Evolutionary conservation across 2,888 invertebrate species (phyloP), one percentile per base, ranked within the genome.

Genomic region (Cetonia aurata): DNA sequence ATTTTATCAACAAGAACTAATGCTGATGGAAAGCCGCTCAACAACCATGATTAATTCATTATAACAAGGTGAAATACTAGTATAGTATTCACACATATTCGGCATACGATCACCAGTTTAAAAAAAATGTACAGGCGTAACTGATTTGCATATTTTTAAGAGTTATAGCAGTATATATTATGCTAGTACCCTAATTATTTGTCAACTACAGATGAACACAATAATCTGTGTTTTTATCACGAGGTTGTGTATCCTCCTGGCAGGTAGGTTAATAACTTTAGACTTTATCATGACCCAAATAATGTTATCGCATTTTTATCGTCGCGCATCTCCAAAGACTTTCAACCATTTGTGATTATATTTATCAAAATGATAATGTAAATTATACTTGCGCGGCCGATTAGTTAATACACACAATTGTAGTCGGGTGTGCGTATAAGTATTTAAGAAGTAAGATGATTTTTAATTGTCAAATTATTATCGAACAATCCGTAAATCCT

Each of bases 231-330:
- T 10, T 50, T 19, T 50, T 50, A 50, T 50, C 50, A 9, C 15
- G 15, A 15, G 50, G 19, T 50, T 19, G 50, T 50, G 8, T 19
- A 19, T 19, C 15, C 10, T 15, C 50, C 50, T 50, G 15, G 50
- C 50, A 50, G 50, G 50, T 50, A 50, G 50, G 50, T 50, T 50
- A 50, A 50, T 50, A 50, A 50, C 50, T 50, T 50, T 50, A n/a
- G 15, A 50, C 17, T 50, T 50, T 50, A 50, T 50, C 50, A 50
- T 19, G 15, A 50, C 50, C 50, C 50, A 50, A 50, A 50, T 50
- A n/a, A 50, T 50, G n/a, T 50, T 50, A 50, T 50, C 50, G 50
- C 50, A 15, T 50, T 50, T 50, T 50, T 50, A 13, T 50, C 19
- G 50, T 50, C 50, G 50, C 50, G 50, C 50, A 19, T 19, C 50